phyloP scores from a whole-genome alignment of 2,113 vertebrate genomes.

The Tachuris rubrigastra region DNA sequence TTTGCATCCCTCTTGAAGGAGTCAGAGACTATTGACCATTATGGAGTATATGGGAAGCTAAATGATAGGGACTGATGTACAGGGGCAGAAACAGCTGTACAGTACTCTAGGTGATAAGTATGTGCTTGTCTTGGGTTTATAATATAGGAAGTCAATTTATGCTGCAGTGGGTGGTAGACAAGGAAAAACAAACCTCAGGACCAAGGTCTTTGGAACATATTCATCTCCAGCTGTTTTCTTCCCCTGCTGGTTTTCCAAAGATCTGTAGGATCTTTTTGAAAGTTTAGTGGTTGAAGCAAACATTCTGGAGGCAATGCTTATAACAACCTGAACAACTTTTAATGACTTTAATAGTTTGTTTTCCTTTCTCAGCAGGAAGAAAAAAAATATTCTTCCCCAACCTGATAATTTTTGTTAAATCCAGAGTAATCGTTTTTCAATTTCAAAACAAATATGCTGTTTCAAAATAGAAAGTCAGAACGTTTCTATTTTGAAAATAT shows the following conservation, averaged over 20 bases:
- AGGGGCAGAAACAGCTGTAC: neutral
- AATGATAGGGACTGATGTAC: neutral
- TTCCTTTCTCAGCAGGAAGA: neutral
- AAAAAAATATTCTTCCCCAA: neutral
- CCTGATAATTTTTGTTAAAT: conserved; percentile 6
- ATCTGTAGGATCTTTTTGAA: neutral
- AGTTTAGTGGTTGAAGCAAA: neutral
- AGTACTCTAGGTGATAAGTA: neutral
- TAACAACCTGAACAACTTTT: neutral
- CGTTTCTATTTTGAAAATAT: conserved; percentile 17
- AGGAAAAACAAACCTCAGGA: neutral
- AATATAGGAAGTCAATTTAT: neutral
- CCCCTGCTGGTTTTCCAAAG: neutral
- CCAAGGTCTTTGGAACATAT: neutral
- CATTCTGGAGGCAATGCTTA: neutral
- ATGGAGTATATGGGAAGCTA: neutral
- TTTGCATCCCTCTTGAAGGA: neutral
- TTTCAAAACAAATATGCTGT: conserved; percentile 20
- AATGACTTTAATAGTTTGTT: neutral
- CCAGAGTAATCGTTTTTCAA: neutral
- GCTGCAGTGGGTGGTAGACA: neutral
- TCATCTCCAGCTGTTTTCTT: neutral
- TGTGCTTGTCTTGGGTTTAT: neutral
- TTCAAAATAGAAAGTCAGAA: neutral
- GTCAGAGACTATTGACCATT: neutral